These are phyloP conservation scores for Hyles euphorbiae DNA, from an alignment of 1,140 invertebrate genomes.

Conservation along the genomic window DNA sequence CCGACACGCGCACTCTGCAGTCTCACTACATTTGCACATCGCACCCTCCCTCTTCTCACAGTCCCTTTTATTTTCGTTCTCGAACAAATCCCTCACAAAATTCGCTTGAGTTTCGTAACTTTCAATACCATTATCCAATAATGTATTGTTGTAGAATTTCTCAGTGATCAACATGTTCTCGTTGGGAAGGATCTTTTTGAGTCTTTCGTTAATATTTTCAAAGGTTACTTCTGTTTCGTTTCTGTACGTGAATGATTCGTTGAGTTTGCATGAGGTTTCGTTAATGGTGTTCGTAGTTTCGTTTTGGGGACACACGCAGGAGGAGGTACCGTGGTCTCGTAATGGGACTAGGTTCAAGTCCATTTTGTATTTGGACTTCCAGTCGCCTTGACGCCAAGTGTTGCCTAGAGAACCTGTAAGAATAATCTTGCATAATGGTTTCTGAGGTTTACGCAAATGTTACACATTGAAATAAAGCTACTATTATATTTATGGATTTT, in stretches of 20 bases:
- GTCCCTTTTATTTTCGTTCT: conserved; percentile 24
- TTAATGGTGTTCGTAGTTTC: conserved; percentile 7
- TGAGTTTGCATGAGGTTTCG: conserved; percentile 9
- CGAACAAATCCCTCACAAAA: conserved; percentile 56
- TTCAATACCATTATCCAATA: conserved; percentile 37
- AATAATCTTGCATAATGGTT: too few relatives aligned
- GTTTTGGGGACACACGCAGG: conserved; percentile 17
- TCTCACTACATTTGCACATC: conserved; percentile 11
- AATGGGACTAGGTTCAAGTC: conserved; percentile 46
- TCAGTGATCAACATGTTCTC: conserved; percentile 55
- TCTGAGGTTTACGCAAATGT: too few relatives aligned
- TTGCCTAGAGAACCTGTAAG: conserved; percentile 66
- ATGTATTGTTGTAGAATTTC: conserved; percentile 54
- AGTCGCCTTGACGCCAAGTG: conserved; percentile 72
- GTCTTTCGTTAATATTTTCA: conserved; percentile 17
- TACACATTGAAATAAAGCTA: too few relatives aligned
- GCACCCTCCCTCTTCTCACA: neutral
- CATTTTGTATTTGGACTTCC: conserved; percentile 53
- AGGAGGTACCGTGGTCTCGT: conserved; percentile 19
- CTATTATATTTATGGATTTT: too few relatives aligned
- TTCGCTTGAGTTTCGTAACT: conserved; percentile 59
- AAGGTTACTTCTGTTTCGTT: conserved; percentile 1
- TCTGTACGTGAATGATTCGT: conserved; percentile 1
- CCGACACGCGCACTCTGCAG: conserved; percentile 7
- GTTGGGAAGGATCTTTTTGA: conserved; percentile 37